phyloP scores from a whole-genome alignment of 2,113 vertebrate genomes.

The Odobenus rosmarus region DNA sequence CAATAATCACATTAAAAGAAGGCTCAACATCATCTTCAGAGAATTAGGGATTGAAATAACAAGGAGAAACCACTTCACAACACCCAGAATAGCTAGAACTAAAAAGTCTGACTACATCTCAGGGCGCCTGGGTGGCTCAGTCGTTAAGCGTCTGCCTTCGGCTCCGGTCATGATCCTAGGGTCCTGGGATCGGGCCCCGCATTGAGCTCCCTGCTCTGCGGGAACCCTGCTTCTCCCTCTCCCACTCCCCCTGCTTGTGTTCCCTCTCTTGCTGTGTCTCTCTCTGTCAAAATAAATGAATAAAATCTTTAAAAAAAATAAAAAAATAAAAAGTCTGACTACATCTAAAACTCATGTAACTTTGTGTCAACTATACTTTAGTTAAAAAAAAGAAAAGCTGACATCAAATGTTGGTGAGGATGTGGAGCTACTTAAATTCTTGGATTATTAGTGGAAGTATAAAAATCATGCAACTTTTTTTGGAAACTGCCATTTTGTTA shows the following conservation, averaged over 20 bases:
- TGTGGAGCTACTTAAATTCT: neutral
- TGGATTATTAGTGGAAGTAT: neutral
- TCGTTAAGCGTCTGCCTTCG: no score
- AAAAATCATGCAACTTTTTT: neutral
- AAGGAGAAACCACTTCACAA: neutral
- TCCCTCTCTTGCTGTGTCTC: no score
- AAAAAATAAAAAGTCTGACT: neutral
- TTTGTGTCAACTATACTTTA: neutral
- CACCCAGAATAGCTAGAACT: neutral
- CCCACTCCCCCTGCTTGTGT: no score
- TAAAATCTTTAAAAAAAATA: no score
- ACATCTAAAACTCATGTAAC: neutral
- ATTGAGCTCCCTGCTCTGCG: no score
- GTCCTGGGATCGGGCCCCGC: no score
- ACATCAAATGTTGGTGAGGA: neutral
- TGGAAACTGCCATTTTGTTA: neutral
- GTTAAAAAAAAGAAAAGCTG: neutral
- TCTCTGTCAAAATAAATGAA: no score
- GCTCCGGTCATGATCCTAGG: no score
- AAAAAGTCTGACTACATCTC: neutral
- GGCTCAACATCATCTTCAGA: neutral
- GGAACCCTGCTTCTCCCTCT: no score
- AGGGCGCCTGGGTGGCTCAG: no score
- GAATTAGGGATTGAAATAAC: neutral
- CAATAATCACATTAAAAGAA: neutral